A percentile compares a stretch with the other conserved stretches of the same genome.
Conservation (phyloP, 2,888 invertebrate species). For the Microplitis deprimator region DNA sequence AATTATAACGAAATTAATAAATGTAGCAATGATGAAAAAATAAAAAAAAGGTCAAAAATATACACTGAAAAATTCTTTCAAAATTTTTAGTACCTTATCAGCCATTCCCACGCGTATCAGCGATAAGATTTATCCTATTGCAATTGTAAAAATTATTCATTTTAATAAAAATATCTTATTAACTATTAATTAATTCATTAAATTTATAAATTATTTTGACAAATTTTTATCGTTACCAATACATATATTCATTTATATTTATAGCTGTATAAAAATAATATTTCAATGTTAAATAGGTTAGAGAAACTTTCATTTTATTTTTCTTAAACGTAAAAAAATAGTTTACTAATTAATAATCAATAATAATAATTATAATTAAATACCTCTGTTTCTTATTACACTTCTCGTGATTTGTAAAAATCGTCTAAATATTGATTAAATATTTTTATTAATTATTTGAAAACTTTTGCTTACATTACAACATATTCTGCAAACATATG, state of each 20-base stretch:
- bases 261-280: background rate
- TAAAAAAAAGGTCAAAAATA: constrained; percentile 16
- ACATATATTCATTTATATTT: background rate
- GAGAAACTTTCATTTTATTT: background rate
- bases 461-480: constrained; percentile 1
- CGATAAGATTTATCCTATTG: background rate
- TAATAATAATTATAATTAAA: background rate
- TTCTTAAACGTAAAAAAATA: background rate
- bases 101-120: background rate
- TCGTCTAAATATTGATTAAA: background rate
- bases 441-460: background rate
- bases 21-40: background rate
- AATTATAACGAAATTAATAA: background rate
- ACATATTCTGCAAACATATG: background rate
- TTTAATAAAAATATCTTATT: background rate
- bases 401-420: background rate
- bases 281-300: constrained; percentile 1
- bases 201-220: background rate
- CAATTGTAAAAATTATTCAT: background rate
- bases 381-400: background rate
- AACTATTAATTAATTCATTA: background rate
- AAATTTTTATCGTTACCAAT: background rate
- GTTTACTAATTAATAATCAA: background rate
- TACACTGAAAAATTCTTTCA: background rate
- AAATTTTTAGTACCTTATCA: background rate